Evolutionary conservation across 2,888 invertebrate genomes (phyloP).

Genomic region (Pseudoips prasinana): DNA sequence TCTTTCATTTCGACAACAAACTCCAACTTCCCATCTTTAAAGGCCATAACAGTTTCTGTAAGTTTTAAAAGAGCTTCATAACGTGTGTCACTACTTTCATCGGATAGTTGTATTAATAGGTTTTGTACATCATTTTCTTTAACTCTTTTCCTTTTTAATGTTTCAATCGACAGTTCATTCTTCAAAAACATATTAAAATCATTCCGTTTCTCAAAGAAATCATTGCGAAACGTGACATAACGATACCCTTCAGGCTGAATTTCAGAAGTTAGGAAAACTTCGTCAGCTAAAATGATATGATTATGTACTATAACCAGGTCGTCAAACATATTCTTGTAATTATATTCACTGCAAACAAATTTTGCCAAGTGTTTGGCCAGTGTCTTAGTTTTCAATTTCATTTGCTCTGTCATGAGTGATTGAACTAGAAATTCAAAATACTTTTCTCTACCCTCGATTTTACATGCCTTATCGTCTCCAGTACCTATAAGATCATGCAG

Average conservation of each 20-base stretch:
- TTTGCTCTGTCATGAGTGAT: conserved; percentile 12
- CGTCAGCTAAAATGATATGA: conserved; percentile 16
- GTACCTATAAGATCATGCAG: conserved; percentile 17
- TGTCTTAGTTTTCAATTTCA: not conserved
- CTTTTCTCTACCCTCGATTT: conserved; percentile 8
- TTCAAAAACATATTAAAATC: conserved; percentile 12
- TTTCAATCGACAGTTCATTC: conserved; percentile 8
- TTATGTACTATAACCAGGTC: conserved; percentile 18
- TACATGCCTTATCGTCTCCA: conserved; percentile 2
- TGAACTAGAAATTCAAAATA: conserved; percentile 11
- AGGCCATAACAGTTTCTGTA: conserved; percentile 10
- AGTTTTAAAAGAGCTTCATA: conserved; percentile 5
- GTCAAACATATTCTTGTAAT: conserved; percentile 8
- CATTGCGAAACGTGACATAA: conserved; percentile 7
- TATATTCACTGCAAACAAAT: conserved; percentile 5
- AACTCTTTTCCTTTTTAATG: conserved; percentile 7
- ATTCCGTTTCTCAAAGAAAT: conserved; percentile 14
- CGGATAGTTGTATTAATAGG: conserved; percentile 3
- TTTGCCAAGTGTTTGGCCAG: conserved; percentile 12
- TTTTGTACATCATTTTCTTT: not conserved
- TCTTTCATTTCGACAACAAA: conserved; percentile 4
- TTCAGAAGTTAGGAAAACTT: conserved; percentile 13
- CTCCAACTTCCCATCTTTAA: conserved; percentile 10
- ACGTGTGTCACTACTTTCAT: not conserved
- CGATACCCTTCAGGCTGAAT: conserved; percentile 10